phyloP scores from a whole-genome alignment of 2,888 invertebrate genomes.

The Invenusta paracnida region DNA sequence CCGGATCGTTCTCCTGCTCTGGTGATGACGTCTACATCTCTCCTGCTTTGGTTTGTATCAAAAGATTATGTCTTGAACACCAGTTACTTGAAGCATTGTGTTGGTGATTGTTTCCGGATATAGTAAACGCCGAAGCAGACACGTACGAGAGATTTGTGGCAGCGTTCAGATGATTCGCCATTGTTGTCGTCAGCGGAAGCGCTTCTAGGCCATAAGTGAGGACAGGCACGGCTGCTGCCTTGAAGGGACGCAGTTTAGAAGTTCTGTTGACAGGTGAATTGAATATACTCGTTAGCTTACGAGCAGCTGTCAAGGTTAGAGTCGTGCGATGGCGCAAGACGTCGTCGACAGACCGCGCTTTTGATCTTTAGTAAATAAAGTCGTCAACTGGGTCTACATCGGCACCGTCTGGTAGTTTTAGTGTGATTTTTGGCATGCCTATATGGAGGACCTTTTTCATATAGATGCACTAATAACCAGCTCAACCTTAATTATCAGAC shows the following conservation, averaged over 20 bases:
- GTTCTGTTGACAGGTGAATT: neutral
- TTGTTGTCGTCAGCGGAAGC: neutral
- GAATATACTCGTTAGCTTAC: neutral
- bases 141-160: neutral
- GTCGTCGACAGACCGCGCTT: neutral
- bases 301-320: constrained; percentile 1
- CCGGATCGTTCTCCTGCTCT: constrained; percentile 4
- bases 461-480: neutral
- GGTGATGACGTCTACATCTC: neutral
- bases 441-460: neutral
- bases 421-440: neutral
- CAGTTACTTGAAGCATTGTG: neutral
- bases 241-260: neutral
- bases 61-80: neutral
- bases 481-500: neutral
- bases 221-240: neutral
- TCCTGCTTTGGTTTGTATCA: neutral
- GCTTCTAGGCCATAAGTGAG: neutral
- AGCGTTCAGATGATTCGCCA: neutral
- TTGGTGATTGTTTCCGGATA: neutral
- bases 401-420: neutral
- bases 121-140: neutral
- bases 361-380: neutral
- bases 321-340: neutral
- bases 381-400: neutral